Evolutionary conservation across 2,797 vertebrate species (phyloP), one percentile per base, ranked within the genome.

Genomic region (Enteromius afrohamiltoni): DNA sequence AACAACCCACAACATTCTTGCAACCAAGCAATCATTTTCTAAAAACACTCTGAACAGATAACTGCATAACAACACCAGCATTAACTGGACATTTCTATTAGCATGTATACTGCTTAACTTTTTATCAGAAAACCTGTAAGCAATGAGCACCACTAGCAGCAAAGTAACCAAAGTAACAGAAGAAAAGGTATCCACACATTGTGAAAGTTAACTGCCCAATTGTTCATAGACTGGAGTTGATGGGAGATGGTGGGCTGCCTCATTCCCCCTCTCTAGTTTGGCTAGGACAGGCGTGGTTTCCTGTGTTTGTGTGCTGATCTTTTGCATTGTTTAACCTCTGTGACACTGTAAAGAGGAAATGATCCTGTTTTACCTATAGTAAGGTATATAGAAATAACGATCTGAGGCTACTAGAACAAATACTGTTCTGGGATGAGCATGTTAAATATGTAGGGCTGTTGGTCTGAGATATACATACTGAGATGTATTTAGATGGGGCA

Each of bases 241-340:
- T 53, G 34, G 34, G 31, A 76, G 71, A n/a, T 76, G 47, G 45
- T 51, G 17, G 71, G 64, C 53, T 87, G 79, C 75, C 62, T 83
- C 55, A 23, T 70, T 77, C 65, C 71, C 31, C 40, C 85, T 73
- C 55, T 67, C 79, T 65, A 31, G 23, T 77, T 85, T 85, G 69
- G 29, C 55, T 79, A 53, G 92, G 88, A 89, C 93, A 93, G 92
- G 90, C 88, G 90, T 89, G 81, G 90, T 92, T 95, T 95, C 95
- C 95, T 93, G 93, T 95, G 92, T 95, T 95, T 95, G 94, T 95
- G 88, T 40, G 86, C 93, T 88, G 86, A 88, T 91, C 93, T 93
- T 90, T 80, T 88, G 91, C 92, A 94, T 95, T 95, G 94, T 95
- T 94, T 89, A 64, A 86, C 79, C 77, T 83, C 78, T 87, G 86